Conservation (phyloP, 2,797 vertebrate genomes). For the Gallinago nigripennis region DNA sequence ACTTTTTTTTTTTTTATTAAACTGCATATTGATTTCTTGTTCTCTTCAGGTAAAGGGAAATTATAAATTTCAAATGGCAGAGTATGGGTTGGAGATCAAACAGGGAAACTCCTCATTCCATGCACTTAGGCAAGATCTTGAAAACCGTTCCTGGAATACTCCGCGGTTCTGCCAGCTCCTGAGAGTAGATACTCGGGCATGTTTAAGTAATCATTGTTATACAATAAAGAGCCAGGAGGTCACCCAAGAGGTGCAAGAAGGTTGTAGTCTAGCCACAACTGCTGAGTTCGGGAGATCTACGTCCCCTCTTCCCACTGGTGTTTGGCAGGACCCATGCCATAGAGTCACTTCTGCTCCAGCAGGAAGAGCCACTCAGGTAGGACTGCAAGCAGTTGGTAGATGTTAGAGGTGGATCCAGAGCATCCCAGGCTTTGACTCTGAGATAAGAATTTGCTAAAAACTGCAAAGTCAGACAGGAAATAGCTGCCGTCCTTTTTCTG, state of each 20-base stretch:
- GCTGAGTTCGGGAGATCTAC: neutral
- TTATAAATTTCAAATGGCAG: neutral
- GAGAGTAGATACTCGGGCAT: neutral
- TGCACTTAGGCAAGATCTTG: neutral
- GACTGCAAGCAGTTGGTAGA: neutral
- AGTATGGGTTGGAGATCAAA: neutral
- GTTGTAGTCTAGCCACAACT: neutral
- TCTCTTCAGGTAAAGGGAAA: neutral
- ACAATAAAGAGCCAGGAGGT: neutral
- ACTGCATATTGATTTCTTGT: neutral
- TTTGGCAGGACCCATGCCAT: neutral
- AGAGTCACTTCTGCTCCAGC: neutral
- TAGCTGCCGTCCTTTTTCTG: neutral
- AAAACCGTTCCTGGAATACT: neutral
- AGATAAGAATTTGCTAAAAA: neutral
- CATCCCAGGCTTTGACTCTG: neutral
- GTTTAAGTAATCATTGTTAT: neutral
- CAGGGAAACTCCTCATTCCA: neutral
- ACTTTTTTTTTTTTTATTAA: neutral
- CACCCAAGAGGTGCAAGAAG: neutral
- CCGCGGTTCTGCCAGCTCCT: neutral
- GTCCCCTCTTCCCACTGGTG: accelerated
- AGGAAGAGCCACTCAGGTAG: neutral
- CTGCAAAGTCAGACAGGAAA: neutral
- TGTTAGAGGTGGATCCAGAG: neutral